phyloP scores from a whole-genome alignment of 2,113 vertebrate genomes.

The Nesoenas mayeri region DNA sequence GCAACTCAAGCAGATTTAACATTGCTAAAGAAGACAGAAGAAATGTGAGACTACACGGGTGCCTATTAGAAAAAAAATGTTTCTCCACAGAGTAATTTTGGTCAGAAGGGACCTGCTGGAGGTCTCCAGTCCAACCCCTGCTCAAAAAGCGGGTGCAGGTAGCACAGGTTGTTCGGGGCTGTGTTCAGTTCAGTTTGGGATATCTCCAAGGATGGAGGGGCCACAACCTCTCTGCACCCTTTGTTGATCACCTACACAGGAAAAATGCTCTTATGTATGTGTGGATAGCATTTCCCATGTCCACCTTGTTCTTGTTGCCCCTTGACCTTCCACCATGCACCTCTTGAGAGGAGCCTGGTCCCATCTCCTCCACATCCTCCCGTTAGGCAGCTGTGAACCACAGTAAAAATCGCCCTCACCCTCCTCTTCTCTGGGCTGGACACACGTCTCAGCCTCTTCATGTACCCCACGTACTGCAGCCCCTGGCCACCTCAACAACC shows the following conservation, averaged over 20 bases:
- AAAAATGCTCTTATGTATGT: not conserved
- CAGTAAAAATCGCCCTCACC: not conserved
- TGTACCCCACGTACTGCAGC: accelerated
- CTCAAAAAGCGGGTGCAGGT: not conserved
- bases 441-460: accelerated
- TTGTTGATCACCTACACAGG: accelerated
- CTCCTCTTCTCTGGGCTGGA: not conserved
- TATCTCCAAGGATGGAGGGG: not conserved
- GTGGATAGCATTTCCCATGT: not conserved
- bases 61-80: not conserved
- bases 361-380: not conserved
- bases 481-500: accelerated
- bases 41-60: not conserved
- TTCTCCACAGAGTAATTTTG: not conserved
- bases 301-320: not conserved
- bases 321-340: not conserved
- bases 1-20: slow-evolving; percentile 14
- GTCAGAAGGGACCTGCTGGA: not conserved
- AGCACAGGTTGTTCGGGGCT: not conserved
- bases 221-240: not conserved
- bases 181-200: not conserved
- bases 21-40: not conserved
- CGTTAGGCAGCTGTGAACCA: not conserved
- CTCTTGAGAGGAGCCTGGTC: not conserved
- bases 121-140: not conserved